Evolutionary conservation across 2,888 invertebrate species (phyloP).

Genomic region (Mythimna impura): DNA sequence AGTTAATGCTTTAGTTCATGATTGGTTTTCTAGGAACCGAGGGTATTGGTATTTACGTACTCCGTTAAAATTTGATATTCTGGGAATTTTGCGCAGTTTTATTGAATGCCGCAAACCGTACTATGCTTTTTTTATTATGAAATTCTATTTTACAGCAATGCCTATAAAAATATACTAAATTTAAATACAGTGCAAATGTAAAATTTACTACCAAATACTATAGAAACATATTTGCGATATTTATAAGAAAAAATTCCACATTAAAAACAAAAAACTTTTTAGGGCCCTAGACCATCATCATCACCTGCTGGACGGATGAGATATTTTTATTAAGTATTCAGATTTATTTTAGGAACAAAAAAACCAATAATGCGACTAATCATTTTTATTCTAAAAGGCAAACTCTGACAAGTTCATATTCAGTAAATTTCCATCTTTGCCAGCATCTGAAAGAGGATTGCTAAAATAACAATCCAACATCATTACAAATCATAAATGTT

Average conservation of each 20-base stretch:
- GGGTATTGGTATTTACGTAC: conserved; percentile 22
- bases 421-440: neutral
- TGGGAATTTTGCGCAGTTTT: conserved; percentile 21
- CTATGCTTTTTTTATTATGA: conserved; percentile 1
- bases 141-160: neutral
- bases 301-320: neutral
- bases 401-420: neutral
- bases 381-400: neutral
- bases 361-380: neutral
- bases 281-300: too few relatives aligned
- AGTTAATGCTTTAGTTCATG: conserved; percentile 3
- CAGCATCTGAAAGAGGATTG: too few relatives aligned
- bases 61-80: conserved; percentile 21
- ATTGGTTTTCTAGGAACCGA: conserved; percentile 46
- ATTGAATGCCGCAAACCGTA: neutral
- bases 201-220: neutral
- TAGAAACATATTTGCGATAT: too few relatives aligned
- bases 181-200: neutral
- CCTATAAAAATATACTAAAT: neutral
- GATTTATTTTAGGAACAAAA: neutral
- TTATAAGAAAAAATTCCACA: too few relatives aligned
- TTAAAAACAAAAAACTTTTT: too few relatives aligned
- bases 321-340: neutral
- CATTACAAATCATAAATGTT: neutral
- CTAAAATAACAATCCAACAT: too few relatives aligned